Percentiles rank a stretch among this genome's conserved stretches.
Evolutionary conservation across 1,140 invertebrate genomes (phyloP).

Genomic region (Drosophila bipectinata): DNA sequence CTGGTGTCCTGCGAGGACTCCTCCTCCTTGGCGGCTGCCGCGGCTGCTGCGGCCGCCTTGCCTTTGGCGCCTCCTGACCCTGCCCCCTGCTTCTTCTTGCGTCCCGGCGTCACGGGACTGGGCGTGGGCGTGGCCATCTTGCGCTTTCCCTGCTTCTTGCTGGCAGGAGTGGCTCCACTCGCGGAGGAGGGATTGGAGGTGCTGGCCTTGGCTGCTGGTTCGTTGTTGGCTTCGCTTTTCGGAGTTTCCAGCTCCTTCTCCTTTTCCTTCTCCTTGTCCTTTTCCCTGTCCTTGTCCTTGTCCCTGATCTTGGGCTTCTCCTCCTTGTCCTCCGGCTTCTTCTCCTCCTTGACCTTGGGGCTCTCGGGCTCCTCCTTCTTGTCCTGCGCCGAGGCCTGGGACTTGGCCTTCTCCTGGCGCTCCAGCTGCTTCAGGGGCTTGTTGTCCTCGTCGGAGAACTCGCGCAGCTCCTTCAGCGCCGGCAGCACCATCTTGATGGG

Average conservation of each 20-base stretch:
- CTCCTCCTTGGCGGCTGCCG: conserved; percentile 37
- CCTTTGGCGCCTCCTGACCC: conserved; percentile 12
- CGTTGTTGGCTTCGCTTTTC: conserved; percentile 10
- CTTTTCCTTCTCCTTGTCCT: conserved; percentile 13
- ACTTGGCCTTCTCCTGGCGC: conserved; percentile 18
- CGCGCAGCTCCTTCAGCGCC: conserved; percentile 69
- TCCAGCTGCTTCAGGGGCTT: conserved; percentile 60
- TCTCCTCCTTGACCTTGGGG: neutral
- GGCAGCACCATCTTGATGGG: conserved; percentile 82
- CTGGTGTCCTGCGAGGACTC: conserved; percentile 43
- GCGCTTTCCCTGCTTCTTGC: conserved; percentile 55
- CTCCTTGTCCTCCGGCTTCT: conserved; percentile 8
- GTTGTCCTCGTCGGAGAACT: conserved; percentile 80
- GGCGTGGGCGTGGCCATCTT: conserved; percentile 45
- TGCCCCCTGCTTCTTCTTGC: conserved; percentile 36
- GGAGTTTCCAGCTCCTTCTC: conserved; percentile 21
- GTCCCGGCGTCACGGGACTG: conserved; percentile 23
- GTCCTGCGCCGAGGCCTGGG: neutral
- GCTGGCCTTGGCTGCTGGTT: conserved; percentile 13
- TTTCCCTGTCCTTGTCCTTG: conserved; percentile 13
- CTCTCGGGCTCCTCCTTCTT: conserved; percentile 1
- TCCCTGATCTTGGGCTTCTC: neutral
- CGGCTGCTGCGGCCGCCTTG: conserved; percentile 6
- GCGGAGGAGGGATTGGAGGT: neutral
- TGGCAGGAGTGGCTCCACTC: neutral